Percentiles rank a stretch among this genome's conserved stretches.
phyloP scores from a whole-genome alignment of 2,797 vertebrate species.

The Galaxias olidus region DNA sequence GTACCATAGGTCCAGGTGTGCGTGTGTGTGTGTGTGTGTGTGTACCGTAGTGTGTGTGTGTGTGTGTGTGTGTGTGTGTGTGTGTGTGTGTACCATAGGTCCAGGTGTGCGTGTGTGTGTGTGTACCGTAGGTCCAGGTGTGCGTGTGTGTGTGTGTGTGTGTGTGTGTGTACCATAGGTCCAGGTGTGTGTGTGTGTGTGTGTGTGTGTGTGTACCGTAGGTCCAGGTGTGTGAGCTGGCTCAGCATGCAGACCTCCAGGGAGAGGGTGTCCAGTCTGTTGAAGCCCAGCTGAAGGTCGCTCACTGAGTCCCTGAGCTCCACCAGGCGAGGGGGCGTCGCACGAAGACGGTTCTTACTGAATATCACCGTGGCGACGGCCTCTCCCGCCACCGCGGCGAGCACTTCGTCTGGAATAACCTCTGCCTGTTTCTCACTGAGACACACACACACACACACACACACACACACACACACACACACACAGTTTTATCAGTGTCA shows the following conservation, averaged over 20 bases:
- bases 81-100: not conserved
- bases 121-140: not conserved
- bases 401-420: slow-evolving; percentile 82
- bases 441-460: slow-evolving; percentile 19
- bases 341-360: slow-evolving; percentile 89
- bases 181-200: not conserved
- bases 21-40: not conserved
- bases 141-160: slow-evolving; percentile 9
- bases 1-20: not conserved
- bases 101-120: not conserved
- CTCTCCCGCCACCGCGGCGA: slow-evolving; percentile 74
- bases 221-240: slow-evolving; percentile 84
- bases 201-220: slow-evolving; percentile 79
- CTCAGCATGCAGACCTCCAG: slow-evolving; percentile 79
- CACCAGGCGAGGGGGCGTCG: slow-evolving; percentile 82
- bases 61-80: not conserved
- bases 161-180: not conserved
- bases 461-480: slow-evolving; percentile 22
- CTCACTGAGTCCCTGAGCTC: slow-evolving; percentile 80
- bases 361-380: slow-evolving; percentile 81
- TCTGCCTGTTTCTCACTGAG: slow-evolving; percentile 83
- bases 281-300: slow-evolving; percentile 89
- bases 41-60: not conserved
- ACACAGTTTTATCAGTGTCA: not conserved
- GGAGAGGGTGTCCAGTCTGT: slow-evolving; percentile 81